These are phyloP conservation scores for Monochamus alternatus DNA, from an alignment of 2,888 invertebrate genomes.

Conservation along the genomic window DNA sequence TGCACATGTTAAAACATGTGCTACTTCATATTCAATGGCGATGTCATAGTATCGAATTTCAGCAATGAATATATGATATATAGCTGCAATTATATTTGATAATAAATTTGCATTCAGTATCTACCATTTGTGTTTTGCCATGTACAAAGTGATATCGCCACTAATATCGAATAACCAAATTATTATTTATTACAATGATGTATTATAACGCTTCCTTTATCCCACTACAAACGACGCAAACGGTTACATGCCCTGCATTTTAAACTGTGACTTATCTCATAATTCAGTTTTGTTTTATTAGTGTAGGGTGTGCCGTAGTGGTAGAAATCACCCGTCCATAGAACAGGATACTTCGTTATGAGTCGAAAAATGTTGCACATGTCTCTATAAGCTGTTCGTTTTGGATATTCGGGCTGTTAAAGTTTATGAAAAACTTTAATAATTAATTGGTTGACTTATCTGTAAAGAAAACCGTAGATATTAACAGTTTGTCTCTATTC, in stretches of 20 bases:
- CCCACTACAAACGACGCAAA: neutral
- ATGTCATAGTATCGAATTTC: constrained; percentile 36
- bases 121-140: constrained; percentile 59
- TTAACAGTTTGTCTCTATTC: too few species aligned
- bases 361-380: too few species aligned
- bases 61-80: constrained; percentile 51
- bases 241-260: neutral
- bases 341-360: too few species aligned
- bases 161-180: constrained; percentile 37
- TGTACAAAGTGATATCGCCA: constrained; percentile 55
- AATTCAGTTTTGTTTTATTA: neutral
- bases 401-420: too few species aligned
- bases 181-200: constrained; percentile 39
- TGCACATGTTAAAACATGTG: constrained; percentile 16
- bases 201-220: constrained; percentile 10
- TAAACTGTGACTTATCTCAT: neutral
- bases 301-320: too few species aligned
- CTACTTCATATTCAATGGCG: constrained; percentile 24
- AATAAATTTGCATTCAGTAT: constrained; percentile 64
- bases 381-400: too few species aligned
- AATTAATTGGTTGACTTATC: too few species aligned
- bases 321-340: too few species aligned
- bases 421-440: too few species aligned
- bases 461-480: too few species aligned
- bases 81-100: constrained; percentile 62